Conservation (phyloP, 2,797 vertebrate genomes). For the Antrozous pallidus region DNA sequence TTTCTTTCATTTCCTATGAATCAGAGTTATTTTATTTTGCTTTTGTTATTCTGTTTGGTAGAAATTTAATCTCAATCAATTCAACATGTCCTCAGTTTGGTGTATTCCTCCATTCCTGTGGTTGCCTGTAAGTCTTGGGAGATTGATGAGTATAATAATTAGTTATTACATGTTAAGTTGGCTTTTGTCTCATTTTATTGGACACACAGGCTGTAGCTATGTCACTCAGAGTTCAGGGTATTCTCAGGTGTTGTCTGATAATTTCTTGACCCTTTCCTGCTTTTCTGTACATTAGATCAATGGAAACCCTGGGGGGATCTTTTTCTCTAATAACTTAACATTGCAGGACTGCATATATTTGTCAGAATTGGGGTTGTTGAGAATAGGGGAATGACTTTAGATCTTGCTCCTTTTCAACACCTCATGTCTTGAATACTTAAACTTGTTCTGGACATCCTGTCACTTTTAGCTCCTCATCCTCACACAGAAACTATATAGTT, state of each 20-base stretch:
- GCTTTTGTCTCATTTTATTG: neutral
- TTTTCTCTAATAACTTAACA: neutral
- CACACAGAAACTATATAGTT: neutral
- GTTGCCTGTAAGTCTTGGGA: neutral
- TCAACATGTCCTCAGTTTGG: neutral
- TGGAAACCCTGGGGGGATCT: neutral
- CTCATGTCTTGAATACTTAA: neutral
- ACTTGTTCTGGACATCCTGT: neutral
- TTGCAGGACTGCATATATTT: rapidly evolving
- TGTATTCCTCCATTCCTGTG: neutral
- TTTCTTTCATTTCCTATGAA: neutral
- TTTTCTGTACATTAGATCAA: neutral
- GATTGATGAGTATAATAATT: neutral
- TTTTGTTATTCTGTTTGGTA: neutral
- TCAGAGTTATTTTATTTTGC: neutral
- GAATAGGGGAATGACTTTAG: neutral
- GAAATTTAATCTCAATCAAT: neutral
- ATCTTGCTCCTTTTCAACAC: neutral
- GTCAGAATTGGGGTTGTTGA: neutral
- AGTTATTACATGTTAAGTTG: too few species aligned
- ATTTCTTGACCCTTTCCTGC: neutral
- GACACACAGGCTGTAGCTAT: neutral
- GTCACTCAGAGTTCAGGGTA: neutral
- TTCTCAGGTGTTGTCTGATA: neutral
- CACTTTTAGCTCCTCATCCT: neutral